These are phyloP conservation scores for Phalera bucephala DNA, from an alignment of 2,888 invertebrate genomes.

Conservation along the genomic window DNA sequence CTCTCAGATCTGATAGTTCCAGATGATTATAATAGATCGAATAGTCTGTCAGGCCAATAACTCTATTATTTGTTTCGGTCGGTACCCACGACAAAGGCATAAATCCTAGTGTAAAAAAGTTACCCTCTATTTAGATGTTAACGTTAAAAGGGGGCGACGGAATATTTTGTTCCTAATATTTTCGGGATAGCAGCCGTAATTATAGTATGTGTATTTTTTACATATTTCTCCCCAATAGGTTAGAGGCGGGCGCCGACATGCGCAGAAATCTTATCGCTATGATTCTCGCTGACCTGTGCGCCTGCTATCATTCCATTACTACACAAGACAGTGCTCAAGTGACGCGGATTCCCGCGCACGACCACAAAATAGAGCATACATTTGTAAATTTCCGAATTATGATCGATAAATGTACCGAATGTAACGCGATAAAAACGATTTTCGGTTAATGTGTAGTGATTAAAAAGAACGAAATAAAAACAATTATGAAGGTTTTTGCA, in stretches of 20 bases:
- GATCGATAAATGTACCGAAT: neutral
- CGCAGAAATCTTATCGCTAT: slow-evolving; percentile 65
- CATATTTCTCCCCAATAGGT: too few species aligned
- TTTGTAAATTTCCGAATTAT: slow-evolving; percentile 11
- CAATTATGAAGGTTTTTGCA: slow-evolving; percentile 41
- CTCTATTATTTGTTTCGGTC: too few species aligned
- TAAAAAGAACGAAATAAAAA: slow-evolving; percentile 7
- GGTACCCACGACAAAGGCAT: too few species aligned
- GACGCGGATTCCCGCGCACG: slow-evolving; percentile 13
- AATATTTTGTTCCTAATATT: too few species aligned
- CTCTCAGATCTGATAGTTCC: too few species aligned
- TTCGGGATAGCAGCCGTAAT: too few species aligned
- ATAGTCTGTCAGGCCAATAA: too few species aligned
- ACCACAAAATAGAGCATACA: slow-evolving; percentile 5
- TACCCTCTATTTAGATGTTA: too few species aligned
- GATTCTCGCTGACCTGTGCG: slow-evolving; percentile 44
- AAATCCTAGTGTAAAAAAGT: too few species aligned
- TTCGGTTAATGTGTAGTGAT: slow-evolving; percentile 7
- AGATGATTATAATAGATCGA: too few species aligned
- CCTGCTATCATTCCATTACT: slow-evolving; percentile 35
- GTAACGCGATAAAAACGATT: slow-evolving; percentile 9
- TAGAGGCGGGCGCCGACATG: slow-evolving; percentile 33
- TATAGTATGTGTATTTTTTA: too few species aligned
- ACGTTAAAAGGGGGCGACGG: too few species aligned
- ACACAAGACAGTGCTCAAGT: slow-evolving; percentile 29